A percentile compares a stretch with the other conserved stretches of the same genome.
Evolutionary conservation across 2,113 vertebrate species (phyloP).

Genomic region (Paracanthobrama guichenoti): DNA sequence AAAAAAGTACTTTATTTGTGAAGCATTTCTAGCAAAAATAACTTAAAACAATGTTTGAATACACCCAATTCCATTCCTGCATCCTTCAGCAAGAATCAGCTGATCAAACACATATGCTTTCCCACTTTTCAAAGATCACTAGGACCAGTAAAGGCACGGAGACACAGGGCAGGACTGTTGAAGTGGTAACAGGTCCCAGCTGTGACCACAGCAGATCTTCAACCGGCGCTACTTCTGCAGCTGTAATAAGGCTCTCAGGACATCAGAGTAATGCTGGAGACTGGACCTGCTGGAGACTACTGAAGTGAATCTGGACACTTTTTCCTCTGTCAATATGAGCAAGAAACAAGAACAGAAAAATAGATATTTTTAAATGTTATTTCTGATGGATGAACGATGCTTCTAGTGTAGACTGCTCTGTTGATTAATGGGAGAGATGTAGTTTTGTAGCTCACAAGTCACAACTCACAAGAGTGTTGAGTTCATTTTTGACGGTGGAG

Average conservation of each 20-base stretch:
- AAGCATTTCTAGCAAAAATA: too few species aligned
- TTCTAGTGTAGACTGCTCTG: background rate
- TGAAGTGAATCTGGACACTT: background rate
- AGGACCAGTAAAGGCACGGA: slow-evolving; percentile 89
- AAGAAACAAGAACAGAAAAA: background rate
- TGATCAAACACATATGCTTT: background rate
- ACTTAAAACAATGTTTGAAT: background rate
- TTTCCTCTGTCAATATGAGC: background rate
- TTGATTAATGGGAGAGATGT: background rate
- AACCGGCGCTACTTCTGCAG: background rate
- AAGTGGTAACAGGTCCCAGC: slow-evolving; percentile 95
- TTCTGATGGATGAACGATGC: background rate
- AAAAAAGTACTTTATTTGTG: too few species aligned
- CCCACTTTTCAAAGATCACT: slow-evolving; percentile 71
- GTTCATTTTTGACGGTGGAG: background rate
- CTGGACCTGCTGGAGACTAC: background rate
- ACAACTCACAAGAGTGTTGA: background rate
- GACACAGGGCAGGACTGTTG: slow-evolving; percentile 92
- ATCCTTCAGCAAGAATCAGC: background rate
- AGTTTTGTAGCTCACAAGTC: background rate
- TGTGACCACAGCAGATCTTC: slow-evolving; percentile 68
- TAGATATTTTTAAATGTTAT: background rate
- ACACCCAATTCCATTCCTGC: background rate
- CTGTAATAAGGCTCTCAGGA: background rate
- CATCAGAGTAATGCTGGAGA: background rate